Conservation (phyloP, 35 echinoderm and acorn worm genomes). For the Strongylocentrotus purpuratus region DNA sequence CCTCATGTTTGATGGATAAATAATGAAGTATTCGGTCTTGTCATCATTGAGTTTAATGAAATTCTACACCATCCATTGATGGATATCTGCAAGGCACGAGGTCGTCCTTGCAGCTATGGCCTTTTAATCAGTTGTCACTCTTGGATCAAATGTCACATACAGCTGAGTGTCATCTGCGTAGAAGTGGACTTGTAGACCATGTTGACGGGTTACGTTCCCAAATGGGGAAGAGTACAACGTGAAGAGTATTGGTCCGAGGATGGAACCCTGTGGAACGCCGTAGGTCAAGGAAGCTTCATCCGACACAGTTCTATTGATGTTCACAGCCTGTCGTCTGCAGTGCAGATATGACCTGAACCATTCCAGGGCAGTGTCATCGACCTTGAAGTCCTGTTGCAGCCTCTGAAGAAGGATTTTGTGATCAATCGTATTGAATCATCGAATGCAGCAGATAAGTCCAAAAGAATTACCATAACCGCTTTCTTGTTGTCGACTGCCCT, state of each 20-base stretch:
- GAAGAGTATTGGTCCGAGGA: conserved; percentile 64
- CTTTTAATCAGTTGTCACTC: background rate
- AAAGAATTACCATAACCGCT: too few relatives aligned
- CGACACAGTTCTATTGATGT: conserved; percentile 44
- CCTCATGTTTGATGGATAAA: conserved; percentile 29
- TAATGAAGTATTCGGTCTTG: conserved; percentile 55
- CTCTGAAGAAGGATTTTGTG: too few relatives aligned
- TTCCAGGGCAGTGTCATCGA: conserved; percentile 25
- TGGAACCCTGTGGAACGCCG: conserved; percentile 65
- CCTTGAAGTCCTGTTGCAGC: background rate
- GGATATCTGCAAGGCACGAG: conserved; percentile 34
- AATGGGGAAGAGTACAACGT: conserved; percentile 65
- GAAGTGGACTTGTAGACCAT: conserved; percentile 55
- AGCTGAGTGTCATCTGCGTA: conserved; percentile 76
- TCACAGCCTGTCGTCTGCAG: conserved; percentile 45
- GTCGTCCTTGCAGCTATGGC: background rate
- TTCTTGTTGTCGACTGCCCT: too few relatives aligned
- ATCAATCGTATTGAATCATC: too few relatives aligned
- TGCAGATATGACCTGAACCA: conserved; percentile 57
- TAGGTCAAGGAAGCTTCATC: background rate
- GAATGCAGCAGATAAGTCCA: too few relatives aligned
- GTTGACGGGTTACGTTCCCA: conserved; percentile 47
- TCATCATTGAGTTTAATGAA: conserved; percentile 68
- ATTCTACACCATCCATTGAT: conserved; percentile 55
- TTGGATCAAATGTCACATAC: conserved; percentile 43